phyloP scores from a whole-genome alignment of 2,797 vertebrate genomes.

The Clarias fuscus region DNA sequence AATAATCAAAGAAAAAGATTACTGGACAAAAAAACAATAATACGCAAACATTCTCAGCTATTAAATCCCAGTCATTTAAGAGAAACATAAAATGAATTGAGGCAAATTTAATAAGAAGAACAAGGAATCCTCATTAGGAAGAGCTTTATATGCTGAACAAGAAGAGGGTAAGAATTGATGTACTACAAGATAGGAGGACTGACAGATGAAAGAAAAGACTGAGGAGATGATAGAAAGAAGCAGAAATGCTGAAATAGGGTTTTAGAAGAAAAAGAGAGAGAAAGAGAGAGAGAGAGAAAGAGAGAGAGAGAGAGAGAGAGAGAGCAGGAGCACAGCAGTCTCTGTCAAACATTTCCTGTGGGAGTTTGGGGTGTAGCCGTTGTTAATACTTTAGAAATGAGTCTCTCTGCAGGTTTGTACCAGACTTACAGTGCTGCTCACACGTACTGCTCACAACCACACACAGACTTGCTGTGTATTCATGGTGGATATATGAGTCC shows the following conservation, averaged over 20 bases:
- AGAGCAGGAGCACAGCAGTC: not conserved
- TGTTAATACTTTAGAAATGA: constrained; percentile 12
- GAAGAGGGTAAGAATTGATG: not conserved
- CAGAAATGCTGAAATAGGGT: not conserved
- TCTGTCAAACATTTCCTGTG: constrained; percentile 12
- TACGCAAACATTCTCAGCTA: not conserved
- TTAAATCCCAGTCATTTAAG: not conserved
- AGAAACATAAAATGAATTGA: not conserved
- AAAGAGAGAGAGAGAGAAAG: not conserved
- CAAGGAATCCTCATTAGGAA: not conserved
- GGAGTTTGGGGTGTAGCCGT: not conserved
- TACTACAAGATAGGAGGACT: not conserved
- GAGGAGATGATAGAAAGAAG: not conserved
- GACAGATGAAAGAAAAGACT: not conserved
- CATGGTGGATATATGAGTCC: not conserved
- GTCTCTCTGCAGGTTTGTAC: not conserved
- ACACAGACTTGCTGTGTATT: not conserved
- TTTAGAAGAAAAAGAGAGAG: not conserved
- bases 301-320: not conserved
- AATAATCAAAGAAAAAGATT: not conserved
- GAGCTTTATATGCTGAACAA: not conserved
- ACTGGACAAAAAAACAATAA: not conserved
- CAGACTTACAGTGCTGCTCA: not conserved
- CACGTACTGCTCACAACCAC: not conserved
- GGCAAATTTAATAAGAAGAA: not conserved